Evolutionary conservation across 2,113 vertebrate species (phyloP).

Genomic region (Stomatorhinus ivindoensis): DNA sequence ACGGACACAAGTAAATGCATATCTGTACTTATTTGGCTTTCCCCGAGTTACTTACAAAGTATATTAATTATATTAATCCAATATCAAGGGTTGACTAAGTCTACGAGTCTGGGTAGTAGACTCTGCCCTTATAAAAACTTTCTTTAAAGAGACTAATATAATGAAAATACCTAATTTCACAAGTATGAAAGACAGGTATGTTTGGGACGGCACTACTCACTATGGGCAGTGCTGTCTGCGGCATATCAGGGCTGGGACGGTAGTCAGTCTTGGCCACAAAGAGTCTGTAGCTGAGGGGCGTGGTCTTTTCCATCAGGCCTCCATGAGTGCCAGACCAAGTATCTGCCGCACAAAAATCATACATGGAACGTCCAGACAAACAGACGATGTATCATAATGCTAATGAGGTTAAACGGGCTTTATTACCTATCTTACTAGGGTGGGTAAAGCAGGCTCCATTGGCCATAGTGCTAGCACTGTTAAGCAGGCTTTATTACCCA

Average conservation of each 20-base stretch:
- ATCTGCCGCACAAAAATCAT: neutral
- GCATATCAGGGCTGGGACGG: conserved; percentile 26
- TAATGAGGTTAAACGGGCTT: neutral
- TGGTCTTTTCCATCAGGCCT: conserved; percentile 21
- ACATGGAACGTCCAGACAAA: neutral
- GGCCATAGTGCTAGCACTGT: neutral
- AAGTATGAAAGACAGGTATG: neutral
- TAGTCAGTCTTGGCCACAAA: conserved; percentile 30
- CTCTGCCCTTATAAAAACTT: neutral
- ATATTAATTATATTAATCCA: neutral
- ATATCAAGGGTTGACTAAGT: neutral
- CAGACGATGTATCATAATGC: neutral
- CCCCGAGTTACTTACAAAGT: neutral
- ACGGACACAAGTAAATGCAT: neutral
- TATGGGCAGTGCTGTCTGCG: conserved; percentile 35
- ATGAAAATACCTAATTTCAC: neutral
- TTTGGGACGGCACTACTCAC: conserved; percentile 28
- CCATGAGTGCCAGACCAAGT: neutral
- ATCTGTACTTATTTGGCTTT: neutral
- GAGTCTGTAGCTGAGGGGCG: conserved; percentile 29
- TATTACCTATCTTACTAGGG: neutral
- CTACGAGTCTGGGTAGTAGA: neutral
- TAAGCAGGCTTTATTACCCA: neutral
- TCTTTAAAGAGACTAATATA: neutral
- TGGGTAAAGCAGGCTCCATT: neutral